Percentiles rank a stretch among this genome's conserved stretches.
These are phyloP conservation scores for Scaptomyza flava DNA, from an alignment of 2,888 invertebrate species.

Conservation along the genomic window DNA sequence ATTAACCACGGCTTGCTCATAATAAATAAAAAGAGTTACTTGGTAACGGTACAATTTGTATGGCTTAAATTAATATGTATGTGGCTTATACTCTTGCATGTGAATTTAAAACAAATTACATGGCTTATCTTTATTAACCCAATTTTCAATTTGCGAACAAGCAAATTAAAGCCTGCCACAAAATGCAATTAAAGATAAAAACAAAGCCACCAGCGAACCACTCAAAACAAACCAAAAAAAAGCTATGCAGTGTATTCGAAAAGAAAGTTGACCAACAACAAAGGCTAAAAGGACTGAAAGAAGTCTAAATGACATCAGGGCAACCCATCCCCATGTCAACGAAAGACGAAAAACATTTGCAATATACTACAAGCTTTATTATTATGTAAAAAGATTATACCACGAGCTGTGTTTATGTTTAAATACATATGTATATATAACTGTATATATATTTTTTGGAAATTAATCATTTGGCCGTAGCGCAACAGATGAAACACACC, in stretches of 20 bases:
- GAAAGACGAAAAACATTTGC: conserved; percentile 43
- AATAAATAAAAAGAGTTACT: conserved; percentile 43
- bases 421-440: conserved; percentile 5
- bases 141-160: conserved; percentile 76
- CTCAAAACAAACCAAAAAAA: conserved; percentile 18
- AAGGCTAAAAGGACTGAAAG: conserved; percentile 34
- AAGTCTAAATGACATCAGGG: conserved; percentile 38
- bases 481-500: conserved; percentile 59
- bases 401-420: conserved; percentile 8
- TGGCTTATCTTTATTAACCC: conserved; percentile 73
- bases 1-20: conserved; percentile 38
- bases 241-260: conserved; percentile 14
- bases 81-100: conserved; percentile 5
- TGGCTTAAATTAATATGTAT: conserved; percentile 3
- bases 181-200: conserved; percentile 71
- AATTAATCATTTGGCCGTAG: conserved; percentile 64
- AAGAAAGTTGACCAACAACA: conserved; percentile 57
- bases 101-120: conserved; percentile 60
- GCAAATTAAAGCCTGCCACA: conserved; percentile 72
- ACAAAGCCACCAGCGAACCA: conserved; percentile 47
- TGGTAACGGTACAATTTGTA: conserved; percentile 4
- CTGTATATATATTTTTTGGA: conserved; percentile 15
- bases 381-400: conserved; percentile 4
- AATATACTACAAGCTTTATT: conserved; percentile 34
- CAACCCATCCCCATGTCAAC: conserved; percentile 35